Percentiles rank a stretch among this genome's conserved stretches.
Conservation (phyloP, 2,888 invertebrate genomes). For the Coleophora deauratella region DNA sequence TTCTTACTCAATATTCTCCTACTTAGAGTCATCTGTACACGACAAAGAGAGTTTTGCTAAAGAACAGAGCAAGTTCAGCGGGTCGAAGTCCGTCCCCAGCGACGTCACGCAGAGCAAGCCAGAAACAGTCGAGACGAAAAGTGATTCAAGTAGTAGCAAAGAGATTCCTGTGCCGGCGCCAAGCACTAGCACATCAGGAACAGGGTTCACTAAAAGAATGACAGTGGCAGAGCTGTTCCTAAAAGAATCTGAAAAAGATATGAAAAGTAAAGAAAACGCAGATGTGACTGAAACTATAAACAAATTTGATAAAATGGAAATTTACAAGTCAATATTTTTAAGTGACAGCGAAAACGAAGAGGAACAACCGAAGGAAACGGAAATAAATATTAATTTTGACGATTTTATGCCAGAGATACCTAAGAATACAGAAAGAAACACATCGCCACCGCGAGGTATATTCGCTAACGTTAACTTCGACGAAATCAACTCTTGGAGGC, state of each 20-base stretch:
- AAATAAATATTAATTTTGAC: constrained; percentile 13
- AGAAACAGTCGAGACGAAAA: constrained; percentile 1
- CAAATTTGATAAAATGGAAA: constrained; percentile 76
- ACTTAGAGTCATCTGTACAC: constrained; percentile 76
- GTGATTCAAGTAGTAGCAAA: constrained; percentile 1
- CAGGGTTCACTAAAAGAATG: constrained; percentile 46
- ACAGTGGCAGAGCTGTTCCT: constrained; percentile 64
- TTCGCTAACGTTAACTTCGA: constrained; percentile 79
- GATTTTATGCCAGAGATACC: constrained; percentile 48
- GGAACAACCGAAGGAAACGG: constrained; percentile 13
- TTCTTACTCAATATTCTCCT: constrained; percentile 85
- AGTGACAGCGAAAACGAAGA: constrained; percentile 83
- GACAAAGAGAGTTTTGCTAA: constrained; percentile 70
- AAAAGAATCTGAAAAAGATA: constrained; percentile 55
- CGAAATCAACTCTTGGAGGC: constrained; percentile 64
- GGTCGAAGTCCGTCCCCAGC: constrained; percentile 44
- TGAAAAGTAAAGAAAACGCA: constrained; percentile 31
- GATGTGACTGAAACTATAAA: constrained; percentile 56
- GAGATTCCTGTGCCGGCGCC: constrained; percentile 4
- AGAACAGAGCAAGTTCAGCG: constrained; percentile 58
- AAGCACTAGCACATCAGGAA: constrained; percentile 12
- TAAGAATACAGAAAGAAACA: constrained; percentile 75
- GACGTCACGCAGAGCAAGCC: constrained; percentile 4
- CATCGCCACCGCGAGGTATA: constrained; percentile 81
- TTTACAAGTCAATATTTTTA: constrained; percentile 92